phyloP scores from a whole-genome alignment of 2,888 invertebrate species.

The Dryomyza anilis region DNA sequence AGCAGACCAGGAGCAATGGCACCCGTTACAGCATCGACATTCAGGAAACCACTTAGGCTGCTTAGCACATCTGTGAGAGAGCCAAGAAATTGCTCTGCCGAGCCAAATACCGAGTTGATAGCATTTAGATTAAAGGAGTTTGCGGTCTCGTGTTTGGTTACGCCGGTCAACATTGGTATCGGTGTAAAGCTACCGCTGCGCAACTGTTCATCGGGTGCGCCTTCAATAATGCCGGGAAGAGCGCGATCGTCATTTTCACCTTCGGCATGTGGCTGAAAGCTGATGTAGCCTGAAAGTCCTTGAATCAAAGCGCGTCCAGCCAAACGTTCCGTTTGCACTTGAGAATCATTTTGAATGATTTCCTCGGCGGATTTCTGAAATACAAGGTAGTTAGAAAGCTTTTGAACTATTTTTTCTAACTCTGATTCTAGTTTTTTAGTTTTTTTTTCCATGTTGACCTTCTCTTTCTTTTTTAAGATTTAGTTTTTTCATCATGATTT shows the following conservation, averaged over 20 bases:
- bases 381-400: too few relatives aligned
- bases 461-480: too few relatives aligned
- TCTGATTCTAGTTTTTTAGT: too few relatives aligned
- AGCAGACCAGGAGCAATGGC: conserved; percentile 47
- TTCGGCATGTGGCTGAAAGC: conserved; percentile 73
- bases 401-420: too few relatives aligned
- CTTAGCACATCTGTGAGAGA: conserved; percentile 47
- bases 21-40: conserved; percentile 51
- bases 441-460: too few relatives aligned
- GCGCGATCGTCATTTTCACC: conserved; percentile 70
- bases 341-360: conserved; percentile 64
- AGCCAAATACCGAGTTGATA: conserved; percentile 50
- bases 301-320: conserved; percentile 68
- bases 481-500: too few relatives aligned
- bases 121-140: conserved; percentile 50
- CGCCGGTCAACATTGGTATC: conserved; percentile 75
- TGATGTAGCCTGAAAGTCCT: conserved; percentile 68
- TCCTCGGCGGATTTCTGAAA: conserved; percentile 54
- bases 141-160: conserved; percentile 73
- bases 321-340: conserved; percentile 65
- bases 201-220: conserved; percentile 68
- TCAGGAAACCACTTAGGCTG: conserved; percentile 48
- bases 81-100: conserved; percentile 51
- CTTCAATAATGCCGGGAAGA: conserved; percentile 70
- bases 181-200: conserved; percentile 64